Evolutionary conservation across 2,888 invertebrate species (phyloP), one percentile per base, ranked within the genome.

Genomic region (Craniophora ligustri): DNA sequence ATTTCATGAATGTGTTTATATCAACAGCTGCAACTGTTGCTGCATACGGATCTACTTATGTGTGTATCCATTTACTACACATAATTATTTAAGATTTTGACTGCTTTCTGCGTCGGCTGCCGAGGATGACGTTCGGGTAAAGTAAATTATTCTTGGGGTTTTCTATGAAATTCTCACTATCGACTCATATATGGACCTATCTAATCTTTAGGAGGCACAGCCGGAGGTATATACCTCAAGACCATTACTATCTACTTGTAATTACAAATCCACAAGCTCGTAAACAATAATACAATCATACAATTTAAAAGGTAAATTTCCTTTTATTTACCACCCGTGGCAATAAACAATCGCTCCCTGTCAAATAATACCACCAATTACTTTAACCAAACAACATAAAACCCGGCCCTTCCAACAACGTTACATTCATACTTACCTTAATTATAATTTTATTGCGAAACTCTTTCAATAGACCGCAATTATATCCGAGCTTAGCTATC

Each of bases 361-460:
- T 16, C 47, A 38, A 46, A 50, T 41, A 40, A 42, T 42, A 40
- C 26, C 30, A 34, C 14, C 23, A 30, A 59, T 42, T 14, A 56
- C 35, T 49, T 54, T 41, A 14, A 38, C 13, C 11, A 35, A 36
- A 31, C 34, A 45, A 44, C 51, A 42, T 46, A 31, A 57, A 63
- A 53, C 44, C 35, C 35, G 19, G 8, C 50, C 14, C 3, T 44
- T n/a, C n/a, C n/a, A n/a, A n/a, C n/a, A 28, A 41, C 10, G 36
- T 38, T 42, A 46, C 31, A 47, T 55, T 45, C 36, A 60, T 57
- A 51, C 39, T 50, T 32, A 35, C 53, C 49, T 48, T 57, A 49
- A 67, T 67, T 57, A 41, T 30, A 19, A 34, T 45, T 64, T 64
- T 44, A 48, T 68, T 64, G 39, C 40, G 8, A 57, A 51, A 10